Percentiles rank a stretch among this genome's conserved stretches.
phyloP scores from a whole-genome alignment of 1,140 invertebrate genomes.

The Bombus vancouverensis region DNA sequence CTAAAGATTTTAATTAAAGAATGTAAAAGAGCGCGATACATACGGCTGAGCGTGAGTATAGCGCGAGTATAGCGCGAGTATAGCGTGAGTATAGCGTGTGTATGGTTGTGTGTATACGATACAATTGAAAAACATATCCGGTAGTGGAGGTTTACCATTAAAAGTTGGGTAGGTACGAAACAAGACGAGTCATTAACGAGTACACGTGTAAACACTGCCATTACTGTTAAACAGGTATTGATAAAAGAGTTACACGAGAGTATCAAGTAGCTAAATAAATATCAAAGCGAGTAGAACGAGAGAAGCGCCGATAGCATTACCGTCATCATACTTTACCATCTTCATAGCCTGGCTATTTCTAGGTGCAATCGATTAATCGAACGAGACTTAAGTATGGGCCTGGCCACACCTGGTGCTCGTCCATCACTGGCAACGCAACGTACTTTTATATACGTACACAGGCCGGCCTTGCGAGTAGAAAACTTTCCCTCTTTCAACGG shows the following conservation, averaged over 20 bases:
- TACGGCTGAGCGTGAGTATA: too few relatives aligned
- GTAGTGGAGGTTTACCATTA: background rate
- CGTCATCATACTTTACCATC: slow-evolving; percentile 52
- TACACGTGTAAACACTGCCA: background rate
- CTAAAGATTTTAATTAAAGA: slow-evolving; percentile 22
- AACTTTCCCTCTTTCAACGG: slow-evolving; percentile 71
- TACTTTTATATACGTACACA: slow-evolving; percentile 60
- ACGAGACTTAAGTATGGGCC: slow-evolving; percentile 66
- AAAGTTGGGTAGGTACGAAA: background rate
- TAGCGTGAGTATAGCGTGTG: background rate
- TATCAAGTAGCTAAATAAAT: slow-evolving; percentile 44
- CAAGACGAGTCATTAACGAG: background rate
- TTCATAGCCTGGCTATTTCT: slow-evolving; percentile 56
- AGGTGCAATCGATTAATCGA: slow-evolving; percentile 70
- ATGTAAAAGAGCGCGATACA: background rate
- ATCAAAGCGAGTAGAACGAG: slow-evolving; percentile 26
- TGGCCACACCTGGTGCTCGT: slow-evolving; percentile 71
- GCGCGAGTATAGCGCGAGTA: too few relatives aligned
- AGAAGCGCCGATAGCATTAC: slow-evolving; percentile 40
- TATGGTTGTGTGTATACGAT: background rate
- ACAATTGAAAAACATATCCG: background rate
- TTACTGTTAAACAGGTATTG: background rate
- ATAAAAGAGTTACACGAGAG: slow-evolving; percentile 17
- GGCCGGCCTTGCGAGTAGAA: slow-evolving; percentile 60
- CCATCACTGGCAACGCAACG: slow-evolving; percentile 61